These are phyloP conservation scores for Argyrosomus regius DNA, from an alignment of 2,797 vertebrate genomes.

Conservation along the genomic window DNA sequence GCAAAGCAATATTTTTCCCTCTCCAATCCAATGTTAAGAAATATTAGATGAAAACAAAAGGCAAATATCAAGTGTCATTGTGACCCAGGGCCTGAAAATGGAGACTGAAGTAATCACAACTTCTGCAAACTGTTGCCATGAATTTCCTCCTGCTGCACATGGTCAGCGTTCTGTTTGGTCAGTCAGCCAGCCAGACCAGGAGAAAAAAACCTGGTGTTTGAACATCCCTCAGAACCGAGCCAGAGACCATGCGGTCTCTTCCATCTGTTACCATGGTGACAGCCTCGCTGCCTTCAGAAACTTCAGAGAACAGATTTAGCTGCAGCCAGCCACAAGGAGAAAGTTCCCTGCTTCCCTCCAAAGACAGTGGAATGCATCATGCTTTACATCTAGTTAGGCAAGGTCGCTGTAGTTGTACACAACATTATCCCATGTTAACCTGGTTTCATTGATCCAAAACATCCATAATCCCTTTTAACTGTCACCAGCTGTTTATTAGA, in stretches of 20 bases:
- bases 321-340: constrained; percentile 16
- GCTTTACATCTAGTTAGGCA: background rate
- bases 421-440: background rate
- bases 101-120: background rate
- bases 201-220: constrained; percentile 32
- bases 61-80: background rate
- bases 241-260: constrained; percentile 33
- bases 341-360: constrained; percentile 10
- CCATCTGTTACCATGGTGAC: constrained; percentile 63
- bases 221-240: constrained; percentile 37
- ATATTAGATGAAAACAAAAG: background rate
- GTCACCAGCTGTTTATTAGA: background rate
- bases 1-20: background rate
- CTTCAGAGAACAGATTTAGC: constrained; percentile 32
- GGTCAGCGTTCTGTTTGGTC: constrained; percentile 8
- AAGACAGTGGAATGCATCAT: background rate
- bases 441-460: background rate
- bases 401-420: background rate
- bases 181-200: constrained; percentile 12
- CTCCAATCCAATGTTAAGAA: background rate
- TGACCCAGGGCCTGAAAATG: background rate
- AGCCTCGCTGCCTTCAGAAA: constrained; percentile 41
- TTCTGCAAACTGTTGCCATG: background rate
- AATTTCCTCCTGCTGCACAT: background rate
- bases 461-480: background rate